These are phyloP conservation scores for Pandion haliaetus DNA, from an alignment of 2,113 vertebrate genomes.

Conservation along the genomic window DNA sequence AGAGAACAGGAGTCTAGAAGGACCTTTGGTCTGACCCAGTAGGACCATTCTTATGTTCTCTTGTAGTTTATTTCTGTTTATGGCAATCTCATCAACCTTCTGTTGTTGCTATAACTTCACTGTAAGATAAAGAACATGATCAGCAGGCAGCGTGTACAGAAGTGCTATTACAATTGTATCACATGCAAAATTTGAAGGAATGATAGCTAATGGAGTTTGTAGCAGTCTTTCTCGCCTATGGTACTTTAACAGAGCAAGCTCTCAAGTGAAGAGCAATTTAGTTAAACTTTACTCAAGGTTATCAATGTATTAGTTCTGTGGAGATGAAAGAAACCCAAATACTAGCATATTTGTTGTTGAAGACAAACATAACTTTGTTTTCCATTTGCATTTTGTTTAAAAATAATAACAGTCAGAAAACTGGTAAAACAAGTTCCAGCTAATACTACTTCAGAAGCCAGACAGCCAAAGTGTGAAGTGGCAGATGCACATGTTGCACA, in stretches of 20 bases:
- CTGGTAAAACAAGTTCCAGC: conserved; percentile 44
- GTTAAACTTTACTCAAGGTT: neutral
- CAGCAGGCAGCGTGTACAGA: neutral
- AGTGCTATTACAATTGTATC: neutral
- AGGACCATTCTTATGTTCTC: neutral
- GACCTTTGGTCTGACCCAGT: neutral
- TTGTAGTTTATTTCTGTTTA: neutral
- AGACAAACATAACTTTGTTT: neutral
- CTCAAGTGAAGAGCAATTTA: neutral
- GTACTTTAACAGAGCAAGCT: neutral
- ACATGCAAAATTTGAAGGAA: neutral
- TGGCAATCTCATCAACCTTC: neutral
- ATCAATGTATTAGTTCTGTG: neutral
- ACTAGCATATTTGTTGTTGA: neutral
- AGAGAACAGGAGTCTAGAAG: neutral
- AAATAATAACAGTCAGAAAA: conserved; percentile 2
- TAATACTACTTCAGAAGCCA: conserved; percentile 56
- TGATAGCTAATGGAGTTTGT: neutral
- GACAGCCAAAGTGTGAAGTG: conserved; percentile 42
- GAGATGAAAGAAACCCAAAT: neutral
- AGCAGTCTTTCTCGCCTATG: neutral
- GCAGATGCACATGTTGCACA: conserved; percentile 52
- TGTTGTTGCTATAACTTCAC: neutral
- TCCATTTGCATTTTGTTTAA: neutral
- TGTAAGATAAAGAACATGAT: neutral